Evolutionary conservation across 2,113 vertebrate genomes (phyloP), one percentile per base, ranked within the genome.

Genomic region (Tachysurus vachellii): DNA sequence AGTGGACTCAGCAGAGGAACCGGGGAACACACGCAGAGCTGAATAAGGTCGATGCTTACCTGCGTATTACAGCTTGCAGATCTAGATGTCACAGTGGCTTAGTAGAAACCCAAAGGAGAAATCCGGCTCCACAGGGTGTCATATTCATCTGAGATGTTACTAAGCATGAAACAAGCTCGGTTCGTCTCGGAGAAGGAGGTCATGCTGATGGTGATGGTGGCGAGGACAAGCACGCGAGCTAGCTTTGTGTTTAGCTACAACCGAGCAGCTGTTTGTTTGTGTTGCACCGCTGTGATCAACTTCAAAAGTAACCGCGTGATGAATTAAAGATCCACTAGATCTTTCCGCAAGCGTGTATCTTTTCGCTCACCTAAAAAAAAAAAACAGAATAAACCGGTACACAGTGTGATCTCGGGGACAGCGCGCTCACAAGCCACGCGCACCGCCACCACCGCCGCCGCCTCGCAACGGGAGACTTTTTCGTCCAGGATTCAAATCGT

Each of bases 201-300:
- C 70, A 70, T 62, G 57, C 21, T 9, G 80, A 42, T 21, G 28
- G 9, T 82, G 59, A 0, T 54, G 75, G 26, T 28, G 75, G 47
- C 26, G 10, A n/a, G 44, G 26, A 54, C 36, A 16, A 79, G 26
- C 16, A 13, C 7, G 66, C 81, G 57, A n/a, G 73, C 86, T 89
- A 87, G 88, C 88, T 82, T 61, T 77, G 85, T 77, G 59, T 84
- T 85, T 80, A 84, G 86, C 86, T 64, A 19, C 54, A 61, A 83
- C 84, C 89, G 81, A 28, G 86, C 89, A 90, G 89, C 89, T 90
- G 87, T 89, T 89, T 68, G 80, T 82, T 89, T 68, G 80, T 82
- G 83, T 50, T 68, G 53, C 86, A 80, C 53, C 75, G 80, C 84
- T 66, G 77, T 57, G n/a, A 47, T 86, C 47, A 73, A 57, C 28